A percentile compares a stretch with the other conserved stretches of the same genome.
Conservation (phyloP, 2,797 vertebrate species). For the Gallinago stenura region DNA sequence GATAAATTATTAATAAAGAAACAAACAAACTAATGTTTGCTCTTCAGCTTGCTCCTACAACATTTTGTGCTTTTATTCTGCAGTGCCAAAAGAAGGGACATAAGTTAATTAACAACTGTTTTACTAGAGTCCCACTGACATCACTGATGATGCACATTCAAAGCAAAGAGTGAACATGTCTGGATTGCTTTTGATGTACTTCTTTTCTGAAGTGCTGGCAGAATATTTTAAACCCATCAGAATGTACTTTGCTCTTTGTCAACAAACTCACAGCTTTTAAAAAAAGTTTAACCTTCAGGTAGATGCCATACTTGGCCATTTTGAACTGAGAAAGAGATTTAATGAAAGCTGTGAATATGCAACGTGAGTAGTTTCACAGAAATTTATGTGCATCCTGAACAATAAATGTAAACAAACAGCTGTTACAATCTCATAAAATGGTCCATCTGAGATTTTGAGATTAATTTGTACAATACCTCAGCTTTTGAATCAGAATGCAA, state of each 20-base stretch:
- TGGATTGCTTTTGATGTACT: slow-evolving; percentile 17
- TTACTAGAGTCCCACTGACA: slow-evolving; percentile 44
- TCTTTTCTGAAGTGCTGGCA: slow-evolving; percentile 34
- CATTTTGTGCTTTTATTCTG: slow-evolving; percentile 30
- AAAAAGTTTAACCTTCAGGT: slow-evolving; percentile 10
- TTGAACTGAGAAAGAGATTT: not conserved
- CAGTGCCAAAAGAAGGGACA: slow-evolving; percentile 31
- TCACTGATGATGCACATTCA: slow-evolving; percentile 56
- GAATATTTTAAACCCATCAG: slow-evolving; percentile 25
- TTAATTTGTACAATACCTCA: not conserved
- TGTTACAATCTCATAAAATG: slow-evolving; percentile 2
- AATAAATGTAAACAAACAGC: slow-evolving; percentile 24
- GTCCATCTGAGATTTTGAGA: not conserved
- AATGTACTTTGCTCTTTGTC: slow-evolving; percentile 62
- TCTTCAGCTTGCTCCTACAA: slow-evolving; percentile 33
- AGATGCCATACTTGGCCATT: not conserved
- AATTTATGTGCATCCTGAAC: not conserved
- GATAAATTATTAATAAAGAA: slow-evolving; percentile 73
- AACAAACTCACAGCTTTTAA: slow-evolving; percentile 33
- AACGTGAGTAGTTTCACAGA: not conserved
- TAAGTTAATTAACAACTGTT: slow-evolving; percentile 72
- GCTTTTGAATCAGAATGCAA: not conserved
- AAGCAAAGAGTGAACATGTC: slow-evolving; percentile 36
- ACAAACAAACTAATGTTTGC: slow-evolving; percentile 58
- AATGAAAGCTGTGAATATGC: not conserved